phyloP scores from a whole-genome alignment of 2,113 vertebrate genomes.

The Arothron firmamentum region DNA sequence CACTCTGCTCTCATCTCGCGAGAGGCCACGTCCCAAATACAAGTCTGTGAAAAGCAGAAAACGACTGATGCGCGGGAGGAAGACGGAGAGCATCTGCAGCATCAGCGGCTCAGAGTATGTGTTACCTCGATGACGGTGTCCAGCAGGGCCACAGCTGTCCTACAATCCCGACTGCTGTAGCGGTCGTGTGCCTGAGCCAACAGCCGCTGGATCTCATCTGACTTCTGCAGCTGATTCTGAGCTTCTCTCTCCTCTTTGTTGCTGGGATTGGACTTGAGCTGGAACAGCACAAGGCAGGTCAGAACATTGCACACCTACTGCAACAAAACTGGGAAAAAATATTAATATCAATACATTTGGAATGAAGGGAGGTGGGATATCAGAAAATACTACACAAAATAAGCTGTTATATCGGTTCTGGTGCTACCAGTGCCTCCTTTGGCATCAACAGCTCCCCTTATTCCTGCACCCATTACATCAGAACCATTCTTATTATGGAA shows the following conservation, averaged over 20 bases:
- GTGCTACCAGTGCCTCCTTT: constrained; percentile 2
- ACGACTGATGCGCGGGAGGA: neutral
- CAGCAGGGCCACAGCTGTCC: constrained; percentile 77
- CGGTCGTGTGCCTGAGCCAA: constrained; percentile 76
- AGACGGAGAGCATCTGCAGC: neutral
- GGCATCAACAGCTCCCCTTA: constrained; percentile 2
- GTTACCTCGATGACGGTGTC: constrained; percentile 87
- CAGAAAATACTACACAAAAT: too few relatives aligned
- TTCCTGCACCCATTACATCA: constrained; percentile 36
- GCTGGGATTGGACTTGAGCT: constrained; percentile 89
- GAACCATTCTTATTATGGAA: constrained; percentile 39
- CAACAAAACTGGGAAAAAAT: too few relatives aligned
- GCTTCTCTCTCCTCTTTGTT: constrained; percentile 88
- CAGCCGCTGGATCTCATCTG: constrained; percentile 87
- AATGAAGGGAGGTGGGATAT: neutral
- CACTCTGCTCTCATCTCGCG: constrained; percentile 94
- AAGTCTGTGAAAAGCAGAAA: constrained; percentile 78
- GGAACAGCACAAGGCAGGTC: constrained; percentile 28
- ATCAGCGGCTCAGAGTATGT: constrained; percentile 8
- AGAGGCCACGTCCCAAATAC: constrained; percentile 89
- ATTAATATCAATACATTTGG: too few relatives aligned
- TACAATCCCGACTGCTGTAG: constrained; percentile 77
- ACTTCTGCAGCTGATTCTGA: constrained; percentile 82
- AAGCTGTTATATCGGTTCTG: constrained; percentile 10
- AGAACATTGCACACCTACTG: too few relatives aligned